phyloP scores from a whole-genome alignment of 2,888 invertebrate species.

The Koerneria pararmatus region DNA sequence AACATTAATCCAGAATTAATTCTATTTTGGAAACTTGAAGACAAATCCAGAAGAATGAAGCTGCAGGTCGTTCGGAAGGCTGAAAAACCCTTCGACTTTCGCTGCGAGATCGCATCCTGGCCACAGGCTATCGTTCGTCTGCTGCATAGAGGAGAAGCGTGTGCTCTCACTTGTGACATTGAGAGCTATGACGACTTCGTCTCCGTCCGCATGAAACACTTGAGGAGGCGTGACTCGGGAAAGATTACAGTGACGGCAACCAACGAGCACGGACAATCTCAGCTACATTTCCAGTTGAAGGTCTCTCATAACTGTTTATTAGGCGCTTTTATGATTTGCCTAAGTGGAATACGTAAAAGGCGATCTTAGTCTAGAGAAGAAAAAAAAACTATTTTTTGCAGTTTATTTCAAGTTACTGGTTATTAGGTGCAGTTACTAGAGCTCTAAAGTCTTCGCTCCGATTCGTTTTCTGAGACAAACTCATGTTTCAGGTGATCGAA shows the following conservation, averaged over 20 bases:
- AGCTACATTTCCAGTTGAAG: constrained; percentile 29
- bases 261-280: constrained; percentile 35
- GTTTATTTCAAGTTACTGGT: too few species aligned
- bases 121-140: constrained; percentile 34
- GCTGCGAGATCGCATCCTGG: constrained; percentile 31
- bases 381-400: too few species aligned
- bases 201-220: constrained; percentile 30
- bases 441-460: too few species aligned
- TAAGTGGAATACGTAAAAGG: too few species aligned
- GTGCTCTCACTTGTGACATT: constrained; percentile 29
- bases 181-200: constrained; percentile 37
- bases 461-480: too few species aligned
- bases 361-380: too few species aligned
- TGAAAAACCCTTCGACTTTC: constrained; percentile 38
- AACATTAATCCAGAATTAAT: too few species aligned
- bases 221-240: constrained; percentile 32
- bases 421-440: too few species aligned
- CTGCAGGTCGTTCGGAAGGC: constrained; percentile 34
- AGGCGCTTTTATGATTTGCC: not conserved
- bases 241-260: constrained; percentile 32
- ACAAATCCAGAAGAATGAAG: too few species aligned
- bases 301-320: constrained; percentile 17
- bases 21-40: too few species aligned
- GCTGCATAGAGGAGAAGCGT: constrained; percentile 28
- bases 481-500: constrained; percentile 9